Evolutionary conservation across 2,888 invertebrate species (phyloP).

Genomic region (Lasioglossum lativentre): DNA sequence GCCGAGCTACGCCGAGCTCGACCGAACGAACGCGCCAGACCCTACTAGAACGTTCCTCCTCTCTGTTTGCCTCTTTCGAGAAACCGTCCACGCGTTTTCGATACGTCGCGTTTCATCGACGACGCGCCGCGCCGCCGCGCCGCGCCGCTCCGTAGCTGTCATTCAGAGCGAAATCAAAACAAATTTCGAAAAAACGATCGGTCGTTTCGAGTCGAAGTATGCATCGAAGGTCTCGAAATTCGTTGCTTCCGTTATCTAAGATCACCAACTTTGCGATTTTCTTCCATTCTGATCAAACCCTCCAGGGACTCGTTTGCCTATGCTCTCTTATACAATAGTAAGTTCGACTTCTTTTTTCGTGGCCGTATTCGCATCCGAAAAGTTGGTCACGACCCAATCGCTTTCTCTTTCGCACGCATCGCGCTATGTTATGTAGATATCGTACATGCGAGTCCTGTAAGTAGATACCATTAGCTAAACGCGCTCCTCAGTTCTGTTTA

Average conservation of each 20-base stretch:
- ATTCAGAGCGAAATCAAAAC: not conserved
- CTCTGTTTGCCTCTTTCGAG: not conserved
- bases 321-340: slow-evolving; percentile 62
- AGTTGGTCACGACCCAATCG: slow-evolving; percentile 26
- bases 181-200: not conserved
- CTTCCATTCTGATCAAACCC: slow-evolving; percentile 40
- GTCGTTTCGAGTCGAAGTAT: not conserved
- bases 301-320: slow-evolving; percentile 58
- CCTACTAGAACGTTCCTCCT: slow-evolving; percentile 68
- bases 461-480: slow-evolving; percentile 5
- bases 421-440: not conserved
- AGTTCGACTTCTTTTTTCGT: slow-evolving; percentile 53
- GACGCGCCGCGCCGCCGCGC: too few species aligned
- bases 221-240: too few species aligned
- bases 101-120: not conserved
- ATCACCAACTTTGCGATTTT: slow-evolving; percentile 22
- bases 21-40: slow-evolving; percentile 58
- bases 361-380: slow-evolving; percentile 40
- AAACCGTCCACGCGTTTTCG: not conserved
- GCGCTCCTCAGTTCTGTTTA: too few species aligned
- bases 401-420: not conserved
- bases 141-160: not conserved
- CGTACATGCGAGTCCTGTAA: not conserved
- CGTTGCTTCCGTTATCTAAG: not conserved
- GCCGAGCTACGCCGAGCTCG: not conserved